Conservation (phyloP, 2,113 vertebrate genomes). For the Opisthocomus hoazin region DNA sequence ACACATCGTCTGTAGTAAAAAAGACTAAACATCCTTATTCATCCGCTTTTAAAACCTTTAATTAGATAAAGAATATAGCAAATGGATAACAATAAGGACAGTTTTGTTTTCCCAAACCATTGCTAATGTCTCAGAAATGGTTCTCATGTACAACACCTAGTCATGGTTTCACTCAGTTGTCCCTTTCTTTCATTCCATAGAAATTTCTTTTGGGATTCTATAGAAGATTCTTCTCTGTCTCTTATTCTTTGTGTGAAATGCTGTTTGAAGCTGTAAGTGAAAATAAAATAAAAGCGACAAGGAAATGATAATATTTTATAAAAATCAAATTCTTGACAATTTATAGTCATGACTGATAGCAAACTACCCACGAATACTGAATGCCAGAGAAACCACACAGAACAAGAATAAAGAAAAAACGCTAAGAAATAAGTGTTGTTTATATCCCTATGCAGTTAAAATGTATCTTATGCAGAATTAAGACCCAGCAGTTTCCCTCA, state of each 20-base stretch:
- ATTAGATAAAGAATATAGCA: neutral
- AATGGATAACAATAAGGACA: neutral
- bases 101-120: neutral
- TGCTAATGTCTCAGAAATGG: neutral
- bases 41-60: neutral
- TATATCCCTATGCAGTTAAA: neutral
- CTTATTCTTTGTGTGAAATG: neutral
- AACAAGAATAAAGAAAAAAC: neutral
- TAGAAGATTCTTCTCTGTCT: neutral
- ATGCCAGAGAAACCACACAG: neutral
- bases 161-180: neutral
- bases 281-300: neutral
- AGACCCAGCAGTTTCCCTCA: neutral
- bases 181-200: neutral
- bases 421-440: neutral
- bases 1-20: neutral
- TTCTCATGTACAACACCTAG: neutral
- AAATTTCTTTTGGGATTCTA: neutral
- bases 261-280: neutral
- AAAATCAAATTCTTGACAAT: neutral
- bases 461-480: neutral
- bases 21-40: neutral
- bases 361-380: neutral
- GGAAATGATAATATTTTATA: neutral
- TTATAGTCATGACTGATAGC: neutral